Evolutionary conservation across 2,888 invertebrate species (phyloP).

Genomic region (Megastigmus dorsalis): DNA sequence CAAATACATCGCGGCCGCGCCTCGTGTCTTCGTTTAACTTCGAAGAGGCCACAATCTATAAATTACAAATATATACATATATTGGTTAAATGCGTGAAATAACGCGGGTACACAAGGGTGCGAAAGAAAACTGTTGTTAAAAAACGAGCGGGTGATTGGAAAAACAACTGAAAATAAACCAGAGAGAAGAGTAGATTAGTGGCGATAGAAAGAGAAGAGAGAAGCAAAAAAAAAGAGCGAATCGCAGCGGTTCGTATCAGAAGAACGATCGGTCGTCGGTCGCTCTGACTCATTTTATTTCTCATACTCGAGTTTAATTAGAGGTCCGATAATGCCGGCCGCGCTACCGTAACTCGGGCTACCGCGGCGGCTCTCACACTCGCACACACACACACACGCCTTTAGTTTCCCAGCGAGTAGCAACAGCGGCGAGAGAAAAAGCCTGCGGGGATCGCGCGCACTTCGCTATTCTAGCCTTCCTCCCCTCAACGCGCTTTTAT

Average conservation of each 20-base stretch:
- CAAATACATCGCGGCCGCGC: no score
- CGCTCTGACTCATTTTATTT: slow-evolving; percentile 66
- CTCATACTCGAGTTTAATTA: slow-evolving; percentile 71
- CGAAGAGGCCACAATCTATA: no score
- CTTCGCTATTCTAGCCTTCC: slow-evolving; percentile 1
- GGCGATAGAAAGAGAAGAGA: neutral
- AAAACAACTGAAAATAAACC: no score
- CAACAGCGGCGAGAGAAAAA: neutral
- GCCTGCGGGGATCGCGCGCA: slow-evolving; percentile 2
- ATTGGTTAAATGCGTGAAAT: no score
- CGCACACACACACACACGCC: no score
- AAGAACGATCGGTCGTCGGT: neutral
- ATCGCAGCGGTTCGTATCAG: neutral
- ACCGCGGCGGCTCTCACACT: slow-evolving; percentile 45
- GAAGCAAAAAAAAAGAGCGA: neutral
- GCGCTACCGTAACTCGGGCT: slow-evolving; percentile 64
- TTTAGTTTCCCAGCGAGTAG: neutral
- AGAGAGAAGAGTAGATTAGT: no score
- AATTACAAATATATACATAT: no score
- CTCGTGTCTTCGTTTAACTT: no score
- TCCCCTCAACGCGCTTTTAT: slow-evolving; percentile 19
- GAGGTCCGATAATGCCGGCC: slow-evolving; percentile 68
- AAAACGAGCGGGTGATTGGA: no score
- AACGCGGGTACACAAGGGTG: no score
- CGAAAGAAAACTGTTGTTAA: no score